Percentiles rank a stretch among this genome's conserved stretches.
These are phyloP conservation scores for Callosobruchus maculatus DNA, from an alignment of 2,888 invertebrate species.

Conservation along the genomic window DNA sequence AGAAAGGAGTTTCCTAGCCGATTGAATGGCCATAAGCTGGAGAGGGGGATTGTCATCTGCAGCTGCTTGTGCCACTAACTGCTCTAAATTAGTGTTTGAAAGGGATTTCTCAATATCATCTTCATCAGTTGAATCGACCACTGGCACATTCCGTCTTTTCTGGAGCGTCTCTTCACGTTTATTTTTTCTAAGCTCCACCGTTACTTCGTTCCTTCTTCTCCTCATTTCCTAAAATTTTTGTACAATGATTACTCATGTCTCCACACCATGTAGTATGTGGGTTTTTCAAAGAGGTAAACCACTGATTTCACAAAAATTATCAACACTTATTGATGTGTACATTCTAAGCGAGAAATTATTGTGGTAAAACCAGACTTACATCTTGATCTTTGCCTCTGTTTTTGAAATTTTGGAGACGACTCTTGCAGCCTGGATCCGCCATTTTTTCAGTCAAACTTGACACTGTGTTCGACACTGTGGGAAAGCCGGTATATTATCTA, in stretches of 20 bases:
- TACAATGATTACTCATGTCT: neutral
- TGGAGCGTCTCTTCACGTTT: conserved; percentile 96
- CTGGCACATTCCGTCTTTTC: conserved; percentile 93
- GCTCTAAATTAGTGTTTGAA: conserved; percentile 70
- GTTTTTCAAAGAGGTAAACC: neutral
- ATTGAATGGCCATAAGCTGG: conserved; percentile 89
- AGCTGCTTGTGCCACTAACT: conserved; percentile 82
- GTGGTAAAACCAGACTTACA: conserved; percentile 62
- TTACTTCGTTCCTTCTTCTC: conserved; percentile 92
- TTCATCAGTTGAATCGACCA: conserved; percentile 80
- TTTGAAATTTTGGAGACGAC: conserved; percentile 92
- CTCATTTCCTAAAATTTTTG: conserved; percentile 82
- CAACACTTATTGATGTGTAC: neutral
- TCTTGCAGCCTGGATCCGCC: conserved; percentile 65
- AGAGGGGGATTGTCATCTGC: conserved; percentile 73
- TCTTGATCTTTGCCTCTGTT: conserved; percentile 99
- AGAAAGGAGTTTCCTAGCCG: conserved; percentile 91
- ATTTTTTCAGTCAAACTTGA: conserved; percentile 52
- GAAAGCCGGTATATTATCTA: conserved; percentile 28
- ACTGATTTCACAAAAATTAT: neutral
- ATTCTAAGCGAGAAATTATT: conserved; percentile 1
- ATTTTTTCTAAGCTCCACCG: conserved; percentile 94
- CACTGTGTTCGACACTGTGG: conserved; percentile 31
- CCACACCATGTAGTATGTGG: neutral
- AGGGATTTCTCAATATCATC: conserved; percentile 69